These are phyloP conservation scores for Solea senegalensis DNA, from an alignment of 2,113 vertebrate species.

Conservation along the genomic window DNA sequence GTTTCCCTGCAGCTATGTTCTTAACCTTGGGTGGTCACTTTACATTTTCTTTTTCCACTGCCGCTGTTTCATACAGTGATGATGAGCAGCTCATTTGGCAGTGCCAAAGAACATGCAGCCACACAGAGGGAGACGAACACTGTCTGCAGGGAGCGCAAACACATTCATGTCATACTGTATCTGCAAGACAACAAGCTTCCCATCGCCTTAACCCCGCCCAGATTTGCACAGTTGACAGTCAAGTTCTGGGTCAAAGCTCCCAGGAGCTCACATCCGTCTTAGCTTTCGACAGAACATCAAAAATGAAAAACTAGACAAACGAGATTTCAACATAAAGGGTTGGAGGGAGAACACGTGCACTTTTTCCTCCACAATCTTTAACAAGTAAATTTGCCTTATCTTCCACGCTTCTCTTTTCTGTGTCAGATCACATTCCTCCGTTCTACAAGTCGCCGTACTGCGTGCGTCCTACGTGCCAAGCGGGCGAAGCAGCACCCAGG, in stretches of 20 bases:
- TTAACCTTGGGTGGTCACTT: slow-evolving; percentile 74
- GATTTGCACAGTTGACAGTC: slow-evolving; percentile 64
- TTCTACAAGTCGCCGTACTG: slow-evolving; percentile 4
- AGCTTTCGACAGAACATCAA: slow-evolving; percentile 45
- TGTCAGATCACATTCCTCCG: slow-evolving; percentile 26
- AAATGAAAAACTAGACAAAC: slow-evolving; percentile 68
- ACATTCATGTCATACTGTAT: slow-evolving; percentile 52
- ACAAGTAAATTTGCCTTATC: slow-evolving; percentile 25
- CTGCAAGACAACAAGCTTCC: slow-evolving; percentile 37
- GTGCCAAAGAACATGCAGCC: no score
- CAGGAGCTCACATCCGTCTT: slow-evolving; percentile 52
- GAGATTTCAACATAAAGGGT: slow-evolving; percentile 54
- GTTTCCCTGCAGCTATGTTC: slow-evolving; percentile 59
- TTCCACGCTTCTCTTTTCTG: slow-evolving; percentile 35
- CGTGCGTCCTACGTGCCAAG: slow-evolving; percentile 1
- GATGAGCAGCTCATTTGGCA: slow-evolving; percentile 17
- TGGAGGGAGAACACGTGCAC: slow-evolving; percentile 11
- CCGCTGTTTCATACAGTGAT: slow-evolving; percentile 31
- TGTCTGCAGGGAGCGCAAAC: slow-evolving; percentile 32
- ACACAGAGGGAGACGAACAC: background rate
- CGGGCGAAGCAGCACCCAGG: slow-evolving; percentile 11
- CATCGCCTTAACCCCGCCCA: slow-evolving; percentile 41
- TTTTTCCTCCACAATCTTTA: slow-evolving; percentile 4
- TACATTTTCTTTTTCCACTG: slow-evolving; percentile 52
- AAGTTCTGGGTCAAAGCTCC: slow-evolving; percentile 61